Evolutionary conservation across 2,888 invertebrate species (phyloP).

Genomic region (Lithophane ornitopus): DNA sequence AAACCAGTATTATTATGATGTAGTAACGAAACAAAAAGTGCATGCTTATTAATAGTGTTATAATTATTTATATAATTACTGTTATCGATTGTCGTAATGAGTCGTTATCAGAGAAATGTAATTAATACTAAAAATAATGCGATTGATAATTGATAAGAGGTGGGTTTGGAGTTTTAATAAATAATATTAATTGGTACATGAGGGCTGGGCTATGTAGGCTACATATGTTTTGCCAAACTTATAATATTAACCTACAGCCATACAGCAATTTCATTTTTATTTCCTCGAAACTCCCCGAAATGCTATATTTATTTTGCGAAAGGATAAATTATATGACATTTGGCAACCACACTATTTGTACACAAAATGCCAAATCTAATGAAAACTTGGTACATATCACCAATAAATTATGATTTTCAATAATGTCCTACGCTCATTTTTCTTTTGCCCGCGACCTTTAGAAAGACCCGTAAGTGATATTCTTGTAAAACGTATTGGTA

Average conservation of each 20-base stretch:
- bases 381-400: constrained; percentile 13
- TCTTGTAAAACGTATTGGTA: background rate
- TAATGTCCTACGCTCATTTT: background rate
- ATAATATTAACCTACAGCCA: background rate
- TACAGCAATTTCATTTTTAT: background rate
- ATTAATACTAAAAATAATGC: constrained; percentile 35
- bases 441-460: background rate
- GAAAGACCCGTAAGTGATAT: background rate
- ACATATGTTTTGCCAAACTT: background rate
- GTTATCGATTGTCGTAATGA: constrained; percentile 33
- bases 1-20: constrained; percentile 1
- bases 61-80: constrained; percentile 43
- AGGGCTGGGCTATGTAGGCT: background rate
- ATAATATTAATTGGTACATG: background rate
- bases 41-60: constrained; percentile 27
- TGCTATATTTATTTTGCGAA: background rate
- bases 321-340: constrained; percentile 2
- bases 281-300: background rate
- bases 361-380: constrained; percentile 14
- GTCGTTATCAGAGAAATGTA: constrained; percentile 49
- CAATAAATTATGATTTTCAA: background rate
- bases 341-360: background rate
- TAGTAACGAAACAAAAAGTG: constrained; percentile 24
- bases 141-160: constrained; percentile 2
- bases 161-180: constrained; percentile 2